Base-by-base conservation (phyloP, 1,140 invertebrate genomes). In the Pogonognathellus flavescens region DNA sequence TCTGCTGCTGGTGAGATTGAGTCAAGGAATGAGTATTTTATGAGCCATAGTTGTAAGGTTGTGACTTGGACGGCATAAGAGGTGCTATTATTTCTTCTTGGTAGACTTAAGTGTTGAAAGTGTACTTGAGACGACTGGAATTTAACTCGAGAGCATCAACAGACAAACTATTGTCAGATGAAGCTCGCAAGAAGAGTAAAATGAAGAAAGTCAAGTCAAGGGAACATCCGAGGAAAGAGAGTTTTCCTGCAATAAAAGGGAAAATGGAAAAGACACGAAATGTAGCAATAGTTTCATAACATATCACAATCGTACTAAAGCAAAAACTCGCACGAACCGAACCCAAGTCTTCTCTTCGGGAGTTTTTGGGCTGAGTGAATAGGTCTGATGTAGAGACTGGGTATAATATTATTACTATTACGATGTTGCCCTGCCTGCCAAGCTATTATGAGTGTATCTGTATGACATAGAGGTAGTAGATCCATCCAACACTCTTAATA, bases 1-100 rank as follows among this genome's bases (percentile, higher is more conserved):
- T 20, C 2, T 25, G 50, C n/a, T 22, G 25, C 18, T 70, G 41
- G 76, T 22, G 76, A 85, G 84, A 85, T 85, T 85, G 84, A 66
- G 84, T 60, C 14, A 60, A 82, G n/a, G 84, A 81, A 85, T 66
- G 84, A 85, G 84, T 59, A 80, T 85, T 85, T 85, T 85, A 85
- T 85, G 84, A 80, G 66, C 18, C 20, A 59, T 53, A 41, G 70
- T 84, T 66, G 84, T 66, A 52, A 80, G 84, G 84, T 60, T 81
- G 20, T 80, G 72, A 70, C 25, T 70, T 1, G 82, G 82, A 70
- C 10, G 41, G 18, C 31, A 7, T 41, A 11, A n/a, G 8, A 52
- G 49, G 18, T 53, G 80, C 20, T 18, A 81, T 81, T 57, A 81
- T 20, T 76, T 76, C 41, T 50, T 52, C 57, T 62, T 20, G 18